These are phyloP conservation scores for Nesoenas mayeri DNA, from an alignment of 2,113 vertebrate genomes.

Conservation along the genomic window DNA sequence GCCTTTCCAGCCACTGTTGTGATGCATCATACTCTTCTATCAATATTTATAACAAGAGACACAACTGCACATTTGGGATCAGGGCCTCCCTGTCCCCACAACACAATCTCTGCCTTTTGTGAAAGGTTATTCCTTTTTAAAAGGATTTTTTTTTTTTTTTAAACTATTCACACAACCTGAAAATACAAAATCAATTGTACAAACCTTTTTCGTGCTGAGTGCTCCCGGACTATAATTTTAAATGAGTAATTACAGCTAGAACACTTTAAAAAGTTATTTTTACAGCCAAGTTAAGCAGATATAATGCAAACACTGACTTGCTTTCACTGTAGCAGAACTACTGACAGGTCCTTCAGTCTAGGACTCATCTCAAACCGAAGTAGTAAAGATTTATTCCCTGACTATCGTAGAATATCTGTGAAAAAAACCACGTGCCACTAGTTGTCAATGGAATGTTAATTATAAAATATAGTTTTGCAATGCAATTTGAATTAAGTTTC, in stretches of 20 bases:
- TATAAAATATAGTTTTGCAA: neutral
- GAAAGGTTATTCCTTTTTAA: neutral
- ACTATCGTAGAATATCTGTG: neutral
- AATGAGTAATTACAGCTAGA: neutral
- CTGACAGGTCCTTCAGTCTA: neutral
- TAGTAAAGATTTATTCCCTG: neutral
- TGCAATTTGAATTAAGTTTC: neutral
- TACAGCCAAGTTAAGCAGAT: slow-evolving; percentile 28
- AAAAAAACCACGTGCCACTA: neutral
- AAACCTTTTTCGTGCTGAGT: neutral
- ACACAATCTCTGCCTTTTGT: neutral
- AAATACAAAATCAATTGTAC: neutral
- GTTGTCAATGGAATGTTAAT: neutral
- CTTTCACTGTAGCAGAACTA: neutral
- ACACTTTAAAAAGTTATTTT: neutral
- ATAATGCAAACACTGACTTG: slow-evolving; percentile 29
- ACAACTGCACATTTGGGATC: neutral
- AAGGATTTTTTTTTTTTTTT: neutral
- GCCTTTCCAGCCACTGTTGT: neutral
- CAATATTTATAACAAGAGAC: neutral
- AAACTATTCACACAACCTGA: neutral
- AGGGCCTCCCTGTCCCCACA: neutral
- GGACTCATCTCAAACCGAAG: neutral
- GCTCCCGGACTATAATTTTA: neutral
- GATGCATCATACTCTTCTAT: neutral